phyloP scores from a whole-genome alignment of 2,113 vertebrate species.

The Cervus canadensis region DNA sequence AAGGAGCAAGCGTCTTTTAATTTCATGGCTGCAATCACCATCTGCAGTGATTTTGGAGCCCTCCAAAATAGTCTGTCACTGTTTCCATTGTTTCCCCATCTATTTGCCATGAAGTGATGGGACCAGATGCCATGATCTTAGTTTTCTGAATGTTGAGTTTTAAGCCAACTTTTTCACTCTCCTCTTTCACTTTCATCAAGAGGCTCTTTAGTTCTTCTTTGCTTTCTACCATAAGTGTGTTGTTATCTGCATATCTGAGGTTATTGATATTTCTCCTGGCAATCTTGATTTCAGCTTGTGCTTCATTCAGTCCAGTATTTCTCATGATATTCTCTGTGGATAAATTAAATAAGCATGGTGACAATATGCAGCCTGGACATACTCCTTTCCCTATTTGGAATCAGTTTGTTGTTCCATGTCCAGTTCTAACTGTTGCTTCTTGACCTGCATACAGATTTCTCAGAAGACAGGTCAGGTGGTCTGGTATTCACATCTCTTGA shows the following conservation, averaged over 20 bases:
- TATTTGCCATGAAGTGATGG: background rate
- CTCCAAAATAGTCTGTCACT: accelerated
- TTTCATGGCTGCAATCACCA: background rate
- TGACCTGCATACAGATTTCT: background rate
- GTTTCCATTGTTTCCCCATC: background rate
- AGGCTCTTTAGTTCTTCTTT: background rate
- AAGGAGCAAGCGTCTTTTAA: background rate
- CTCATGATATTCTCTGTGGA: background rate
- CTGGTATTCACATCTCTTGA: background rate
- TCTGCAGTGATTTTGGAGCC: background rate
- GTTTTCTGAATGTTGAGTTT: background rate
- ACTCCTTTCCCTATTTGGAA: background rate
- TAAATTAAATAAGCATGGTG: background rate
- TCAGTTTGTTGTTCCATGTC: background rate
- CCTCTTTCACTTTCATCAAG: background rate
- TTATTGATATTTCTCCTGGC: background rate
- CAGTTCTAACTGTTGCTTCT: background rate
- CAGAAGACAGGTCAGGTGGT: background rate
- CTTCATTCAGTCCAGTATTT: background rate
- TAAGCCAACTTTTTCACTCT: background rate
- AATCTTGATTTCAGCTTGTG: background rate
- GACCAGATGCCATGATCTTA: background rate
- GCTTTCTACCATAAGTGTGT: background rate
- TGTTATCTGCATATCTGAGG: background rate
- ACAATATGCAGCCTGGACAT: background rate